Conservation (phyloP, 2,113 vertebrate genomes). For the Scortum barcoo region DNA sequence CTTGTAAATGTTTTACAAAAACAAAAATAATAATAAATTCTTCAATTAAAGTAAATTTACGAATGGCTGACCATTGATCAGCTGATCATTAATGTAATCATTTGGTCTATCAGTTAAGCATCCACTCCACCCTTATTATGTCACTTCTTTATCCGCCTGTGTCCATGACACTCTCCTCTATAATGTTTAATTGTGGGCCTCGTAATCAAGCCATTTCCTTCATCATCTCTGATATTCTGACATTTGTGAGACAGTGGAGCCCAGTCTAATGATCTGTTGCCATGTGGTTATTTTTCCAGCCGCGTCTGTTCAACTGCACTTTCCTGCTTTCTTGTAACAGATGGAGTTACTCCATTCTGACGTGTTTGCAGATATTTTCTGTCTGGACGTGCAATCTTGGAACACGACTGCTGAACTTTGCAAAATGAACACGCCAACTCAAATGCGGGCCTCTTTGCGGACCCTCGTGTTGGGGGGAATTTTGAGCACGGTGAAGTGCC, state of each 20-base stretch:
- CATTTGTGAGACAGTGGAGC: neutral
- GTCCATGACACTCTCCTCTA: neutral
- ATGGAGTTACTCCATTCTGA: neutral
- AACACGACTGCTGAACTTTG: neutral
- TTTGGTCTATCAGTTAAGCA: constrained; percentile 1
- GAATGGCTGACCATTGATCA: neutral
- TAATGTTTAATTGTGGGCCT: neutral
- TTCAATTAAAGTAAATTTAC: neutral
- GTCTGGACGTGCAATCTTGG: neutral
- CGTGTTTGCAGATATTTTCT: neutral
- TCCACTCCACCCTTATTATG: neutral
- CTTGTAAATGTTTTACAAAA: neutral
- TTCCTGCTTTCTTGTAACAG: neutral
- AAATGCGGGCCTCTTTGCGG: neutral
- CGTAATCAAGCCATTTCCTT: neutral
- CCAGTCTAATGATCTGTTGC: neutral
- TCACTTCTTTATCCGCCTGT: neutral
- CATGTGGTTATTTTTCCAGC: neutral
- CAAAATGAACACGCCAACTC: constrained; percentile 20
- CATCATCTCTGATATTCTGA: neutral
- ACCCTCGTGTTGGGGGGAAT: constrained; percentile 21
- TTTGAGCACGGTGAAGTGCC: constrained; percentile 32
- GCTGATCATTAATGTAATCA: neutral
- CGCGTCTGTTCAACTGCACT: neutral
- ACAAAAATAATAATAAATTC: neutral